Evolutionary conservation across 2,888 invertebrate genomes (phyloP).

Genomic region (Troides oblongomaculatus): DNA sequence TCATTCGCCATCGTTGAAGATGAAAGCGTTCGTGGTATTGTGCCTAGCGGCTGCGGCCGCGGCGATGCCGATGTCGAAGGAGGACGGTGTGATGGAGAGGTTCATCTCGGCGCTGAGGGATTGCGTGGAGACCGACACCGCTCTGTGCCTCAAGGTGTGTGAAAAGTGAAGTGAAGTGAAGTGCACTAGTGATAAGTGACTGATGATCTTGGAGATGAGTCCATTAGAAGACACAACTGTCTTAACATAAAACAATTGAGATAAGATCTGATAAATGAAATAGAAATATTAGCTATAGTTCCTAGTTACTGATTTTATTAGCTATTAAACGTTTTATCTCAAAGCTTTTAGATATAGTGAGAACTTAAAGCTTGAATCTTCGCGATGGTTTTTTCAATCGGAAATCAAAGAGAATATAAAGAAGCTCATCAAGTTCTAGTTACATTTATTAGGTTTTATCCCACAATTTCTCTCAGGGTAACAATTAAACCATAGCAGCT

Average conservation of each 20-base stretch:
- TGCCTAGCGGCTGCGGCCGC: constrained; percentile 56
- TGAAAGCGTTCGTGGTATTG: constrained; percentile 65
- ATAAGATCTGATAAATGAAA: too few species aligned
- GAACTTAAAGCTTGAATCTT: background rate
- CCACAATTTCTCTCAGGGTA: constrained; percentile 5
- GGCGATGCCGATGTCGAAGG: constrained; percentile 65
- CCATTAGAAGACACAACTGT: too few species aligned
- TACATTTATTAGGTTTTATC: constrained; percentile 5
- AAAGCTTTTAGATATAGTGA: background rate
- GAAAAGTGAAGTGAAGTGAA: constrained; percentile 60
- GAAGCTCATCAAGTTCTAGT: background rate
- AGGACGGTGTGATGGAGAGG: constrained; percentile 62
- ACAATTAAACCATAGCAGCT: constrained; percentile 13
- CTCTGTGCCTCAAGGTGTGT: constrained; percentile 87
- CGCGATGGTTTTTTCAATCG: too few species aligned
- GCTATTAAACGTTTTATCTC: too few species aligned
- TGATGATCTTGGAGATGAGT: background rate
- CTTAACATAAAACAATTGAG: too few species aligned
- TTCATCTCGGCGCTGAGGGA: constrained; percentile 79
- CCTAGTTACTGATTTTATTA: too few species aligned
- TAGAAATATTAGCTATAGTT: too few species aligned
- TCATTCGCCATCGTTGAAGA: constrained; percentile 57
- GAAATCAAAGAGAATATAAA: too few species aligned
- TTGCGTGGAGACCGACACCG: constrained; percentile 84
- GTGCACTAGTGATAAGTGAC: constrained; percentile 35